Evolutionary conservation across 2,888 invertebrate genomes (phyloP).

Genomic region (Sepioteuthis lessoniana): DNA sequence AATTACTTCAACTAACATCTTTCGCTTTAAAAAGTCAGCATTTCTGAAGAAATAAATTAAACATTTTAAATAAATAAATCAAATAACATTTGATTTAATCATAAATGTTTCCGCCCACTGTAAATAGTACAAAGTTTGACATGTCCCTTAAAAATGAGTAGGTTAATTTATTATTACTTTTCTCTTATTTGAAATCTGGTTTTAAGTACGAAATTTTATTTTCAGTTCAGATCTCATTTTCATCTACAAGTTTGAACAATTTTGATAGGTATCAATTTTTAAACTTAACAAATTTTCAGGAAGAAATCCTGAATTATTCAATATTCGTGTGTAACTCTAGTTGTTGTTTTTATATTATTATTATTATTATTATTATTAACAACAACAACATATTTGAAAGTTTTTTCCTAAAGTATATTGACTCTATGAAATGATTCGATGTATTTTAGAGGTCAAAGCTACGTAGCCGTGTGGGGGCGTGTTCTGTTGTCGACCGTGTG

Average conservation of each 20-base stretch:
- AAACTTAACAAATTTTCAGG: not conserved
- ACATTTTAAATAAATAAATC: not conserved
- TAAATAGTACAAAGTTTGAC: not conserved
- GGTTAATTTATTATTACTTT: conserved; percentile 1
- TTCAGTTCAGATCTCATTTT: not conserved
- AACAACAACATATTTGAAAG: not conserved
- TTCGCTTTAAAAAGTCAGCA: not conserved
- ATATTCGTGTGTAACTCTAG: not conserved
- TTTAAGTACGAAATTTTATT: not conserved
- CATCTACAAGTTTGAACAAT: not conserved
- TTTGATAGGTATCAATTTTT: too few relatives aligned
- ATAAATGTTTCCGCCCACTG: not conserved
- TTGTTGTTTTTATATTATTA: too few relatives aligned
- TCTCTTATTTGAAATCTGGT: not conserved
- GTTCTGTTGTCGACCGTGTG: not conserved
- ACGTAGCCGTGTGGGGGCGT: conserved; percentile 42
- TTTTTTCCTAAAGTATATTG: not conserved
- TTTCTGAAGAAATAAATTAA: not conserved
- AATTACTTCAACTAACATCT: not conserved
- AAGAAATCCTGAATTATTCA: not conserved
- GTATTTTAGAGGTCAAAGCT: conserved; percentile 46
- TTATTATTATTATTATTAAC: too few relatives aligned
- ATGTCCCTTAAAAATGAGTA: not conserved
- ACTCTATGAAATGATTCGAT: conserved; percentile 13
- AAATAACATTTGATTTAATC: not conserved